Evolutionary conservation across 2,888 invertebrate genomes (phyloP).

Genomic region (Gisinianus flammeolus): DNA sequence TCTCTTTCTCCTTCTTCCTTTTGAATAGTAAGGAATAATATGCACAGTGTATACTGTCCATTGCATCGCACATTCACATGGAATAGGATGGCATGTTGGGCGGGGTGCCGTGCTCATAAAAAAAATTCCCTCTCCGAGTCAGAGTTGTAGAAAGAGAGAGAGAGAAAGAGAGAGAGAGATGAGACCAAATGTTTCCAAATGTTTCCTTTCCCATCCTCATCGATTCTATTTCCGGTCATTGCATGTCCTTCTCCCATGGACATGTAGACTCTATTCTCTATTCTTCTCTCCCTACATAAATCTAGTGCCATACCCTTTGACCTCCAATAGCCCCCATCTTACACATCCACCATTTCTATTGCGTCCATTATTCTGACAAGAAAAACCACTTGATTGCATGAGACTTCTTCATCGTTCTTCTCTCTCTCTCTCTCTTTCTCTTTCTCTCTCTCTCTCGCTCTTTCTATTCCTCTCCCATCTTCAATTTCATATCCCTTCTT

Average conservation of each 20-base stretch:
- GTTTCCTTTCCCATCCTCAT: constrained; percentile 39
- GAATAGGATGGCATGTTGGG: constrained; percentile 14
- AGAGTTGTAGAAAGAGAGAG: background rate
- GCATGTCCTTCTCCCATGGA: constrained; percentile 8
- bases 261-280: background rate
- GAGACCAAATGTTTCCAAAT: constrained; percentile 31
- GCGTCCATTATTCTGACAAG: too few relatives aligned
- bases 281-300: background rate
- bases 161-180: constrained; percentile 5
- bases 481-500: background rate
- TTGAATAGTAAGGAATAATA: background rate
- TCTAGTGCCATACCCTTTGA: background rate
- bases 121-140: constrained; percentile 11
- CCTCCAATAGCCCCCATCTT: too few relatives aligned
- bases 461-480: too few relatives aligned
- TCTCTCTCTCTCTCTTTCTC: background rate
- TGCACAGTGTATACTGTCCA: constrained; percentile 4
- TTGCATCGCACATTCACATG: constrained; percentile 2
- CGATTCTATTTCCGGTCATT: constrained; percentile 40
- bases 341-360: background rate
- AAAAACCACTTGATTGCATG: background rate
- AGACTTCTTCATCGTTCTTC: background rate
- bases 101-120: constrained; percentile 11
- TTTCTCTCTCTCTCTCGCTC: too few relatives aligned
- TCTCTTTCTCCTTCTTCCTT: background rate